Evolutionary conservation across 2,888 invertebrate genomes (phyloP).

Genomic region (Argyresthia goedartella): DNA sequence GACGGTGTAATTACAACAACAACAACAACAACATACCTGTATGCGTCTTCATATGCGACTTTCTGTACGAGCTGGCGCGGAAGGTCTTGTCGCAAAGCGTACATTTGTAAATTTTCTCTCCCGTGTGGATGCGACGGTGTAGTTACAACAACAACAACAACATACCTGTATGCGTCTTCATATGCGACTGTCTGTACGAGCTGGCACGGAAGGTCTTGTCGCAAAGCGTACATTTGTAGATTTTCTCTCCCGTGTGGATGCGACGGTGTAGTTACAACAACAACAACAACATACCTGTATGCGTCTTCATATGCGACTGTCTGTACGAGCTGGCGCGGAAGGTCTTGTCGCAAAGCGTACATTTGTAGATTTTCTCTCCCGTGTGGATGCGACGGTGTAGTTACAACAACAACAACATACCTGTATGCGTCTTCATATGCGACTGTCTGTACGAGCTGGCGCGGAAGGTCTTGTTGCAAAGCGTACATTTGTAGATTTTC

Average conservation of each 20-base stretch:
- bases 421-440: conserved; percentile 89
- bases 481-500: too few relatives aligned
- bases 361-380: conserved; percentile 79
- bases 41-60: not conserved
- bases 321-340: conserved; percentile 90
- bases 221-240: conserved; percentile 76
- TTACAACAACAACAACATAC: too few relatives aligned
- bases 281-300: conserved; percentile 81
- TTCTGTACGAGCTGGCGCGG: conserved; percentile 80
- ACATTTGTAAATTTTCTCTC: conserved; percentile 87
- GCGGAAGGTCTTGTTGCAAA: conserved; percentile 77
- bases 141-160: too few relatives aligned
- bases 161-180: conserved; percentile 85
- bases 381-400: conserved; percentile 90
- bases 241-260: conserved; percentile 89
- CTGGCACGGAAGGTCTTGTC: conserved; percentile 87
- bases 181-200: conserved; percentile 86
- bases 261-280: conserved; percentile 88
- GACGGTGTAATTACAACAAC: not conserved
- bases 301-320: conserved; percentile 86
- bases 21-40: too few relatives aligned
- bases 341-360: conserved; percentile 80
- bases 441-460: conserved; percentile 88
- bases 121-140: not conserved
- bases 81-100: conserved; percentile 92